Base-by-base conservation (phyloP, 1,140 invertebrate species). In the Varroa destructor region DNA sequence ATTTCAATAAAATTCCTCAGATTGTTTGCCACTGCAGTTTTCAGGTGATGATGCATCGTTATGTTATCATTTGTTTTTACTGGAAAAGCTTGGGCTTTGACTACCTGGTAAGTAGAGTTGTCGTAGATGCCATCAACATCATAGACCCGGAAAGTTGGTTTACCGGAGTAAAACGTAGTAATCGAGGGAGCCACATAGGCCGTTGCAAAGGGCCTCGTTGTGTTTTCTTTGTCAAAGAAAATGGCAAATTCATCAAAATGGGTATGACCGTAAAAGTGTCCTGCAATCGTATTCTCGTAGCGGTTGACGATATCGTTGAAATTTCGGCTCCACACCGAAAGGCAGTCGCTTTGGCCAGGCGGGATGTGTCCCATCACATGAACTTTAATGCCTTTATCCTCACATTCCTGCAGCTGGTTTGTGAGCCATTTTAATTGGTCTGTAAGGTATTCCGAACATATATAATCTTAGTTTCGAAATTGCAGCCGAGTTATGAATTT, bases 341-440 rank as follows among this genome's bases (percentile, higher is more conserved):
- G 79, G 77, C 91, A 94, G 78, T 95, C 91, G 0, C 87, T 87
- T 77, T 91, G 88, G 25, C 93, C 93, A 0, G 95, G 93, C 0
- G 93, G 93, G 75, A 99, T 97, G 77, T 99, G 97, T 8, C 94
- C 94, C 57, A 99, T 89, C 6, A 99, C 89, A 77, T 99, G 94
- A 5, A 97, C 94, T 81, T 94, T 94, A 80, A 97, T 92, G 6
- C 87, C 86, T 72, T 87, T 90, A 76, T 91, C 87, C 81, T 99
- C 95, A 0, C 94, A 92, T 43, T 88, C 86, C 79, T 94, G 91
- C 1, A 99, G 80, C 78, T 96, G 91, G 75, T 91, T 88, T 58
- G 97, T 89, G 43, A 99, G 84, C 96, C 96, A 99, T 74, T 92
- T 88, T 1, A 99, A 81, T 79, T 98, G 90, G 10, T 88, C 90